phyloP scores from a whole-genome alignment of 1,140 invertebrate genomes.

The Eurosta solidaginis region DNA sequence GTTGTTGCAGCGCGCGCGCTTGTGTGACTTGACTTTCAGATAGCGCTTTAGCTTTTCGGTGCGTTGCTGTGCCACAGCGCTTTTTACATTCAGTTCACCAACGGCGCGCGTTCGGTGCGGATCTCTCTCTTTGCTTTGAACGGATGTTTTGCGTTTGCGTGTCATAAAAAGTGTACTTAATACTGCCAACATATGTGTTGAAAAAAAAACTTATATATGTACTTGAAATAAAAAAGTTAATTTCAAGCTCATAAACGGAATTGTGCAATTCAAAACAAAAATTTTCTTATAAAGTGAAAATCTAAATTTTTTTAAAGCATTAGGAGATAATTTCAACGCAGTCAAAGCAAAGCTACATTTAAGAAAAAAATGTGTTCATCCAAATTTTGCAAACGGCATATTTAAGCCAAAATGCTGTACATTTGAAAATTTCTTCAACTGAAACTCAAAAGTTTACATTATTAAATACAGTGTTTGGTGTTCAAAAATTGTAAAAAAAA shows the following conservation, averaged over 20 bases:
- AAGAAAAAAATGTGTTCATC: constrained; percentile 2
- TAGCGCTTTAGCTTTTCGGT: constrained; percentile 2
- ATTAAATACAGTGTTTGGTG: neutral
- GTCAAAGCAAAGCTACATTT: neutral
- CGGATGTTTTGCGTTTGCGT: constrained; percentile 1
- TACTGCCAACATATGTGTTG: neutral
- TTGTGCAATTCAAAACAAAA: neutral
- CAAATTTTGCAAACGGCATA: neutral
- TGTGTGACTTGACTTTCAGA: neutral
- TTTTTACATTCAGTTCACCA: constrained; percentile 22
- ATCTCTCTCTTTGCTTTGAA: constrained; percentile 28
- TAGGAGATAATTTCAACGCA: neutral
- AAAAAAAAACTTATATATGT: neutral
- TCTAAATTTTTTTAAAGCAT: neutral
- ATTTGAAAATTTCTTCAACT: neutral
- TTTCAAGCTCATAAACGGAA: neutral
- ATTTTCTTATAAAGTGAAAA: neutral
- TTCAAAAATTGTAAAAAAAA: neutral
- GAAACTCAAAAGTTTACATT: neutral
- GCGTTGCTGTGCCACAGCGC: neutral
- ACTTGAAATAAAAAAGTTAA: neutral
- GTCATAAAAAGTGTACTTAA: neutral
- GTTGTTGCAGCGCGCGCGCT: neutral
- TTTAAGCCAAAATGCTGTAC: no score
- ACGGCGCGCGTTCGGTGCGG: constrained; percentile 29